phyloP scores from a whole-genome alignment of 2,888 invertebrate species.

The Thecophora atra region DNA sequence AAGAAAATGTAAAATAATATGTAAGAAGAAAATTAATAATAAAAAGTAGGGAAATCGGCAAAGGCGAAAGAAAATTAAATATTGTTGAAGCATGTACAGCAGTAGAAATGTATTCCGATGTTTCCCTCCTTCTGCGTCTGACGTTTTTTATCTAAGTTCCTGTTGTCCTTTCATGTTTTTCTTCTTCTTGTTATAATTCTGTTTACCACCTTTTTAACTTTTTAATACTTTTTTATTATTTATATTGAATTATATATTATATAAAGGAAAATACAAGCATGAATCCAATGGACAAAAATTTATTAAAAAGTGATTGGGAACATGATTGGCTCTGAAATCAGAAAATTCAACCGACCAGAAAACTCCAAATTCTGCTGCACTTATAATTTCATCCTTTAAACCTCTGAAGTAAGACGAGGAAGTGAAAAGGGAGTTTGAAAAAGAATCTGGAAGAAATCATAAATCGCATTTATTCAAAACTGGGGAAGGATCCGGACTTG shows the following conservation, averaged over 20 bases:
- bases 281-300: too few species aligned
- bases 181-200: neutral
- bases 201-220: neutral
- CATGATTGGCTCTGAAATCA: too few species aligned
- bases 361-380: too few species aligned
- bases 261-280: too few species aligned
- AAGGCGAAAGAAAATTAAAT: neutral
- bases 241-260: neutral
- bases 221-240: neutral
- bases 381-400: too few species aligned
- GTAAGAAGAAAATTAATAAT: slow-evolving; percentile 33
- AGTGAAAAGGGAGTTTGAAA: too few species aligned
- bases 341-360: too few species aligned
- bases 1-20: slow-evolving; percentile 31
- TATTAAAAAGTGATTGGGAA: too few species aligned
- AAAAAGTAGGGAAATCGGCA: neutral
- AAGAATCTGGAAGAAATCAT: too few species aligned
- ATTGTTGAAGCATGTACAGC: neutral
- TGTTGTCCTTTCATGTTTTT: neutral
- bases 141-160: neutral
- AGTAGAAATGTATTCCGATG: neutral
- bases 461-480: too few species aligned
- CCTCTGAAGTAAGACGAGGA: too few species aligned
- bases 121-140: neutral
- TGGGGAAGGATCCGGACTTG: too few species aligned